Evolutionary conservation across 2,888 invertebrate genomes (phyloP).

Genomic region (Phymatocera aterrima): DNA sequence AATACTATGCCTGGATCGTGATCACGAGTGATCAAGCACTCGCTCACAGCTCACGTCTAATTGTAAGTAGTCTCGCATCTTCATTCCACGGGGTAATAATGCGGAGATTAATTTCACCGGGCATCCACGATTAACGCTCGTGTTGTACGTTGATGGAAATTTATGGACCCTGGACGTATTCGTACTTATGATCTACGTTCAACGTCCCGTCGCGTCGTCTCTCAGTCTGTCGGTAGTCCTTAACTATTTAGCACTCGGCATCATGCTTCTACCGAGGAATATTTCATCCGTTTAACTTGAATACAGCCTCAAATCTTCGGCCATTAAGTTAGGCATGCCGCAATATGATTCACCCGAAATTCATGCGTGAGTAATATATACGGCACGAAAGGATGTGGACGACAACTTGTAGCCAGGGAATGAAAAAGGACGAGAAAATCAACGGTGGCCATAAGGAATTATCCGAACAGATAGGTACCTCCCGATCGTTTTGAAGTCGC

Average conservation of each 20-base stretch:
- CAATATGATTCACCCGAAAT: conserved; percentile 24
- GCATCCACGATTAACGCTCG: conserved; percentile 55
- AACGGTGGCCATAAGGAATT: too few species aligned
- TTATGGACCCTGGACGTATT: conserved; percentile 56
- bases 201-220: background rate
- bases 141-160: conserved; percentile 56
- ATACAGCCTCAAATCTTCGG: conserved; percentile 5
- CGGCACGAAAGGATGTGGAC: too few species aligned
- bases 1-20: background rate
- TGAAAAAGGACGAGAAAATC: background rate
- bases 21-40: too few species aligned
- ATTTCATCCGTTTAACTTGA: background rate
- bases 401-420: too few species aligned
- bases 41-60: background rate
- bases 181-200: conserved; percentile 51
- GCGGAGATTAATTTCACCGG: conserved; percentile 60
- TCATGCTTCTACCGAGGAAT: background rate
- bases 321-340: conserved; percentile 1
- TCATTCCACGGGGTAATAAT: background rate
- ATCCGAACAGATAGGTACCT: too few species aligned
- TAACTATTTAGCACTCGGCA: conserved; percentile 38
- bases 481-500: too few species aligned
- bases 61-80: background rate
- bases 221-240: conserved; percentile 17
- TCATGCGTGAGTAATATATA: background rate